Evolutionary conservation across 1,140 invertebrate genomes (phyloP).

Genomic region (Archegozetes longisetosus): DNA sequence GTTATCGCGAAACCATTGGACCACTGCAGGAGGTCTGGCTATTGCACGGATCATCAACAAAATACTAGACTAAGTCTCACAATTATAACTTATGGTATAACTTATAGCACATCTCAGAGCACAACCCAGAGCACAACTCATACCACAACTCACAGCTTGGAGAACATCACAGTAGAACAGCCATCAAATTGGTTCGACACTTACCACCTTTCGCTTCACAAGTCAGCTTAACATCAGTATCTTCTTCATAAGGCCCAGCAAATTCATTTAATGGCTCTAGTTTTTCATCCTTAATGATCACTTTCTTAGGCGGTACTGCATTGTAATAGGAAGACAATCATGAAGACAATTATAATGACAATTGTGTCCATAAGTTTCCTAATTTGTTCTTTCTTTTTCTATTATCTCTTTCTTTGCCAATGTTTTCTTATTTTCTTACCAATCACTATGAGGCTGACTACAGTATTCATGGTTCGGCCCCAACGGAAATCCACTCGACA

Average conservation of each 20-base stretch:
- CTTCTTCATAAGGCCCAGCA: conserved; percentile 21
- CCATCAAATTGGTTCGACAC: neutral
- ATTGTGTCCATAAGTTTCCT: neutral
- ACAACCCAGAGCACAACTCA: no score
- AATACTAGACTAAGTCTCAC: no score
- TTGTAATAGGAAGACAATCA: neutral
- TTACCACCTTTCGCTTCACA: conserved; percentile 21
- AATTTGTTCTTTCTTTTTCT: neutral
- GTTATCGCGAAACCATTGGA: conserved; percentile 59
- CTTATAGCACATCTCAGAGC: no score
- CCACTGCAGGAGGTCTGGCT: conserved; percentile 74
- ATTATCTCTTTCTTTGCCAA: neutral
- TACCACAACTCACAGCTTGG: no score
- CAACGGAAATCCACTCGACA: conserved; percentile 53
- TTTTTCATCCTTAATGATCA: conserved; percentile 17
- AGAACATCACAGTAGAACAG: neutral
- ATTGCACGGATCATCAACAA: no score
- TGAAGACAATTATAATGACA: neutral
- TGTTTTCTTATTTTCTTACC: conserved; percentile 38
- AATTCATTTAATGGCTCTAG: conserved; percentile 17
- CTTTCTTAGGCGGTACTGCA: conserved; percentile 20
- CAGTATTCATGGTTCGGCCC: conserved; percentile 59
- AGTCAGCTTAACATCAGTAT: conserved; percentile 16
- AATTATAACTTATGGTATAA: no score
- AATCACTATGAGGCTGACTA: conserved; percentile 58